Percentiles rank a stretch among this genome's conserved stretches.
phyloP scores from a whole-genome alignment of 2,797 vertebrate genomes.

The Adrianichthys oophorus region DNA sequence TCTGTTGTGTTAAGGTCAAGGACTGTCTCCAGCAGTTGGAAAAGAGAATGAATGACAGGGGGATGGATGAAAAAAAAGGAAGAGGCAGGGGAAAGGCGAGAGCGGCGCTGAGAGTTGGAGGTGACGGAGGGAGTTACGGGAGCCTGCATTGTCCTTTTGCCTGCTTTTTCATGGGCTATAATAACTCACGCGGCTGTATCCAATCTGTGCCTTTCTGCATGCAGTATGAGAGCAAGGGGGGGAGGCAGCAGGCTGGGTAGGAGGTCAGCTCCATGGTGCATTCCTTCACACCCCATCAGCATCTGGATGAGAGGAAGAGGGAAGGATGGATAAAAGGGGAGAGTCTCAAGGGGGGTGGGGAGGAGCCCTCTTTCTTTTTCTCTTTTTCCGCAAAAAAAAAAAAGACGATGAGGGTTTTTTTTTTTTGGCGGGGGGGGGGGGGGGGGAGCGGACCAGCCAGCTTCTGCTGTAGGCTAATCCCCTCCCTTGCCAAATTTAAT shows the following conservation, averaged over 20 bases:
- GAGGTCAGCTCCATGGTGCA: constrained; percentile 72
- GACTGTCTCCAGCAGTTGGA: constrained; percentile 58
- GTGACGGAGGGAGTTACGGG: background rate
- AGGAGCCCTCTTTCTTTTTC: constrained; percentile 20
- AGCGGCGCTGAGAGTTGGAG: background rate
- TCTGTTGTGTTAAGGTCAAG: constrained; percentile 67
- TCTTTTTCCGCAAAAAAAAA: constrained; percentile 9
- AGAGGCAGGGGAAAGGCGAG: background rate
- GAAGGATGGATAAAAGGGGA: constrained; percentile 41
- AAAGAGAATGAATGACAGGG: constrained; percentile 22
- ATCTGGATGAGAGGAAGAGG: constrained; percentile 63
- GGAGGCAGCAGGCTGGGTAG: constrained; percentile 49
- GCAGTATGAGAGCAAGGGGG: background rate
- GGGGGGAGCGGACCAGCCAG: constrained; percentile 35
- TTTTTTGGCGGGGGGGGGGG: background rate
- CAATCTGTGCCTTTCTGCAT: constrained; percentile 15
- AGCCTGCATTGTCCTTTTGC: constrained; percentile 66
- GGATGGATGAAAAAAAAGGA: background rate
- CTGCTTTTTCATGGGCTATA: constrained; percentile 49
- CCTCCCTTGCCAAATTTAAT: constrained; percentile 79
- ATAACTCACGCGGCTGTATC: constrained; percentile 49
- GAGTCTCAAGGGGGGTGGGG: constrained; percentile 48
- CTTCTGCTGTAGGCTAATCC: constrained; percentile 77
- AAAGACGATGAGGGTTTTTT: constrained; percentile 7
- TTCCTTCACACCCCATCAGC: constrained; percentile 77